Percentiles rank a stretch among this genome's conserved stretches.
These are phyloP conservation scores for Drepana arcuata DNA, from an alignment of 1,140 invertebrate genomes.

Conservation along the genomic window DNA sequence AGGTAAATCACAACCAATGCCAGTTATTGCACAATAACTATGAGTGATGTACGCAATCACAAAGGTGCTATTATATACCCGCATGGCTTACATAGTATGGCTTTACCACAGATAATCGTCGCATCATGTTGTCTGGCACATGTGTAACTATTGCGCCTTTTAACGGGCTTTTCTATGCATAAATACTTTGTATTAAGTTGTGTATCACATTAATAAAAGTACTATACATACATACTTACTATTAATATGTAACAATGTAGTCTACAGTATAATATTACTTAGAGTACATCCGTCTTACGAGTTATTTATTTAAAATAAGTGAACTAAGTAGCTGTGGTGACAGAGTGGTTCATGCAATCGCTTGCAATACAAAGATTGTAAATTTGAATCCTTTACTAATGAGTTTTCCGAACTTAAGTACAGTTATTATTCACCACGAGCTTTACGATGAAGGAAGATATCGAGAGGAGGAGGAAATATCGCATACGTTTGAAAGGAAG, in stretches of 20 bases:
- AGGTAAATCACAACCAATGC: constrained; percentile 11
- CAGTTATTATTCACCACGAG: too few relatives aligned
- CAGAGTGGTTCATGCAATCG: background rate
- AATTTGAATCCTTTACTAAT: too few relatives aligned
- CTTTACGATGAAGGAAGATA: too few relatives aligned
- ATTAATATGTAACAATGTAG: background rate
- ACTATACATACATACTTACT: background rate
- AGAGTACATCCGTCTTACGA: too few relatives aligned
- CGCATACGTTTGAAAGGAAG: too few relatives aligned
- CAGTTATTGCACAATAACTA: constrained; percentile 13
- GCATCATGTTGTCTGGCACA: constrained; percentile 6
- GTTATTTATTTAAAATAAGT: background rate
- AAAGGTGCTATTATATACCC: constrained; percentile 28
- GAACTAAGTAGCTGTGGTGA: background rate
- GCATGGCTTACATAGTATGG: constrained; percentile 26
- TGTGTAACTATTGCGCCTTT: constrained; percentile 8
- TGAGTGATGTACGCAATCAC: constrained; percentile 16
- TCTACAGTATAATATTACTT: too few relatives aligned
- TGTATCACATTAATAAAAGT: constrained; percentile 3
- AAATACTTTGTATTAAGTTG: background rate
- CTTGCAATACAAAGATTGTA: too few relatives aligned
- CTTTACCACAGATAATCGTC: constrained; percentile 19
- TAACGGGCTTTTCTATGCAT: background rate
- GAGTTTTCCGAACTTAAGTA: too few relatives aligned
- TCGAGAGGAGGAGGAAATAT: too few relatives aligned